Evolutionary conservation across 2,888 invertebrate species (phyloP), one percentile per base, ranked within the genome.

Genomic region (Volucella inflata): DNA sequence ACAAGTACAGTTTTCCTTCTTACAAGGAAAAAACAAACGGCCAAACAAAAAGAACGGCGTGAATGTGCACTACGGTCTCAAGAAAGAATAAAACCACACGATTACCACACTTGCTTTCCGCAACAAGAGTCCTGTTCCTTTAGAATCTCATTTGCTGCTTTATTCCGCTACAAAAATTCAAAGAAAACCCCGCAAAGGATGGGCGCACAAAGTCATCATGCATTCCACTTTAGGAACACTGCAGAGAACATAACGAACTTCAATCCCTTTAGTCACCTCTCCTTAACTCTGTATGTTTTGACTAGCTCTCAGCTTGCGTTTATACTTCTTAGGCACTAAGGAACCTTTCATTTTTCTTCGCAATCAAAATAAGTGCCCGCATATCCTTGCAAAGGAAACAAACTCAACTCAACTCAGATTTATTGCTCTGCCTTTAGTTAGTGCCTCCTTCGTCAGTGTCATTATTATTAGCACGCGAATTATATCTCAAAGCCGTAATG

Each of bases 381-480:
- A 81, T 70, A 81, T 80, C 40, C 65, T 76, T 70, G 70, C 59
- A n/a, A 48, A 42, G 8, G 53, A 57, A 62, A 30, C 6, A 4
- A 30, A 2, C 0, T 30, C 30, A 6, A 30, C 30, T 30, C 55
- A 59, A 53, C 76, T 70, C 57, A 51, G 76, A 70, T 64, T 76
- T 70, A 36, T 76, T 46, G 42, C 67, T 59, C 64, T 50, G n/a
- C 46, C 16, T 12, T 68, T 38, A 40, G 36, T 2, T 46, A 12
- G 53, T 55, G 30, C 21, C 74, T 74, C 30, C 51, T 70, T 74
- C 72, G 65, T 79, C 67, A 79, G 79, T 53, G 64, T 68, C 55
- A 78, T 68, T 83, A 78, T 78, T 57, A 64, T 57, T 8, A 74
- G 68, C 79, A 84, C 79, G 83, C 83, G 74, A 84, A 75, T 79